Evolutionary conservation across 2,113 vertebrate genomes (phyloP), one percentile per base, ranked within the genome.

Genomic region (Rhodinocichla rosea): DNA sequence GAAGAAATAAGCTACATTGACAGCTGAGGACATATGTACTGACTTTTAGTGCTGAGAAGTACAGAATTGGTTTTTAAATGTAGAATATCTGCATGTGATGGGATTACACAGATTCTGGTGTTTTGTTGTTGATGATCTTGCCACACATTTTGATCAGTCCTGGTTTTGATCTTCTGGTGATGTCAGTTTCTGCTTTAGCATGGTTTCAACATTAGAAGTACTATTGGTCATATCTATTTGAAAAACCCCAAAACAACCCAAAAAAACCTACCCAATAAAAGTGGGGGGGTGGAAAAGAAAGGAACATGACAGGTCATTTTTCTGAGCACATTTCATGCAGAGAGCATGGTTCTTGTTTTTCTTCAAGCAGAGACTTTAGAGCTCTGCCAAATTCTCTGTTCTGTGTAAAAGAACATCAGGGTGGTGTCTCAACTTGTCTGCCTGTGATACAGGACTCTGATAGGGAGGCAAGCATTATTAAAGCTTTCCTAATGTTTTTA

Each of bases 401-500:
- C 60, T 83, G 52, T 92, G 82, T 47, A 35, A 87, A 49, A 75
- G 76, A 89, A 89, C 8, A 20, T 85, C 53, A 73, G 75, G 79
- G 64, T 74, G 44, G 33, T 96, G 96, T 83, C 68, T 94, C 47
- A 67, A 91, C 96, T 97, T 96, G 93, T 52, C 60, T 86, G 71
- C 40, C 44, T 77, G 19, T n/a, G 89, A 91, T 93, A 81, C 32
- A 93, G 85, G 44, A 44, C 63, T 57, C 45, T 85, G 91, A 95
- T 96, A 94, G 71, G 23, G 55, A 94, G 20, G 44, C 55, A 88
- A 52, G 85, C 4, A 1, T 73, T 91, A 93, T 92, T 94, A 94
- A 91, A 93, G 59, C 79, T 95, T 96, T 95, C 90, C 80, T 94
- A 93, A 92, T 90, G 79, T 83, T 90, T 96, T 83, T 26, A 91